Percentiles rank a stretch among this genome's conserved stretches.
Conservation (phyloP, 1,140 invertebrate species). For the Maconellicoccus hirsutus region DNA sequence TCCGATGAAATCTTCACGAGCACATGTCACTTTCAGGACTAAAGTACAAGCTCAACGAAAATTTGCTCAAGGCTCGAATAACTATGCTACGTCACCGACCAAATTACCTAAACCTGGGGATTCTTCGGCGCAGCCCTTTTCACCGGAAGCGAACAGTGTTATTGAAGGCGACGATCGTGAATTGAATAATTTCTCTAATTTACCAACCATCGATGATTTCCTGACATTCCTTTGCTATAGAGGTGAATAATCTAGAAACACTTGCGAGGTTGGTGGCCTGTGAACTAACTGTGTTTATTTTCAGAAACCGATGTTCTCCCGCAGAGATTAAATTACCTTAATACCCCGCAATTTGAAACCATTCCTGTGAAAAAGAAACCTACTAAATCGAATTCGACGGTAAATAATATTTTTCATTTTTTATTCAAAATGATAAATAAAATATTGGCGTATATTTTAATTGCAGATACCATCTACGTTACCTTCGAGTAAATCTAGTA, state of each 20-base stretch:
- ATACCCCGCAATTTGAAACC: slow-evolving; percentile 33
- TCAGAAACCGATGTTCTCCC: slow-evolving; percentile 58
- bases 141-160: slow-evolving; percentile 31
- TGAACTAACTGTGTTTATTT: slow-evolving; percentile 23
- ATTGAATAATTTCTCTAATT: slow-evolving; percentile 40
- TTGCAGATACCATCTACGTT: neutral
- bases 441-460: too few species aligned
- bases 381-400: neutral
- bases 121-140: slow-evolving; percentile 34
- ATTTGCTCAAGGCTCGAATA: slow-evolving; percentile 67
- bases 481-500: slow-evolving; percentile 3
- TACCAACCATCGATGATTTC: slow-evolving; percentile 82
- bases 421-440: too few species aligned
- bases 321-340: slow-evolving; percentile 61
- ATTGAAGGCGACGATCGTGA: neutral
- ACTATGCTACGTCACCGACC: slow-evolving; percentile 40
- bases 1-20: too few species aligned
- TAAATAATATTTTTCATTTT: neutral
- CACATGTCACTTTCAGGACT: slow-evolving; percentile 39
- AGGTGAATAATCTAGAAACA: slow-evolving; percentile 39
- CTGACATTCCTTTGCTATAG: slow-evolving; percentile 77
- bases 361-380: neutral
- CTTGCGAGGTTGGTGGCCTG: slow-evolving; percentile 1
- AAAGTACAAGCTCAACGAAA: slow-evolving; percentile 81
- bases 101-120: slow-evolving; percentile 39